Percentiles rank a stretch among this genome's conserved stretches.
Evolutionary conservation across 2,888 invertebrate genomes (phyloP).

Genomic region (Hyles lineata): DNA sequence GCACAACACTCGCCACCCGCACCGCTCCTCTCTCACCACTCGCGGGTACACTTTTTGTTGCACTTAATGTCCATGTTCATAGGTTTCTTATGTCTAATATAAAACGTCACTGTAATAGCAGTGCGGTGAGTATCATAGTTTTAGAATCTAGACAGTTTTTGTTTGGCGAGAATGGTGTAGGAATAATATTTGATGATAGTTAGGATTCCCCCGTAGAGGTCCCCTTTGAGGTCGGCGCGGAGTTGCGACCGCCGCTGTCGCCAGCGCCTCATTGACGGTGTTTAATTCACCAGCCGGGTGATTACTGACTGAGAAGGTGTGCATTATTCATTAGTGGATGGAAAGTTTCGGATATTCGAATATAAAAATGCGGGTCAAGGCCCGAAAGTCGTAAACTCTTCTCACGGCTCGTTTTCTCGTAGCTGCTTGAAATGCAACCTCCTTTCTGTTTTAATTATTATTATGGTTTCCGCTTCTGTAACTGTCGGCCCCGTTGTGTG

Average conservation of each 20-base stretch:
- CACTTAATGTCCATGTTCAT: not conserved
- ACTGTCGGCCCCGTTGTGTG: constrained; percentile 24
- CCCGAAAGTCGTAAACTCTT: constrained; percentile 42
- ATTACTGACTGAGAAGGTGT: constrained; percentile 47
- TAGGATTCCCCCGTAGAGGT: too few species aligned
- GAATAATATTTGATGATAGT: not conserved
- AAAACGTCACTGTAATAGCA: not conserved
- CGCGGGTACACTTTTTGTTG: not conserved
- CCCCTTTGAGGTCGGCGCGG: not conserved
- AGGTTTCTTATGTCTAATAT: not conserved
- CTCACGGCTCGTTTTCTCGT: constrained; percentile 45
- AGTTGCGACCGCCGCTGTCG: not conserved
- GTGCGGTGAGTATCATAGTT: not conserved
- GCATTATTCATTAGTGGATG: constrained; percentile 65
- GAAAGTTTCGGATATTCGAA: constrained; percentile 68
- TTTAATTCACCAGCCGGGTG: constrained; percentile 44
- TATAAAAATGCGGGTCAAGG: constrained; percentile 70
- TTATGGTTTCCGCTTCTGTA: constrained; percentile 50
- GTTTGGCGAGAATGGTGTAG: not conserved
- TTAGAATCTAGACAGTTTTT: not conserved
- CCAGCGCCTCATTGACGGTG: constrained; percentile 22
- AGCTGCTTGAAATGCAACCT: constrained; percentile 60
- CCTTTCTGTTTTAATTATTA: constrained; percentile 59
- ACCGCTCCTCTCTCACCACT: not conserved
- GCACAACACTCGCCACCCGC: not conserved